These are phyloP conservation scores for Pelodiscus sinensis DNA, from an alignment of 2,113 vertebrate genomes.

Conservation along the genomic window DNA sequence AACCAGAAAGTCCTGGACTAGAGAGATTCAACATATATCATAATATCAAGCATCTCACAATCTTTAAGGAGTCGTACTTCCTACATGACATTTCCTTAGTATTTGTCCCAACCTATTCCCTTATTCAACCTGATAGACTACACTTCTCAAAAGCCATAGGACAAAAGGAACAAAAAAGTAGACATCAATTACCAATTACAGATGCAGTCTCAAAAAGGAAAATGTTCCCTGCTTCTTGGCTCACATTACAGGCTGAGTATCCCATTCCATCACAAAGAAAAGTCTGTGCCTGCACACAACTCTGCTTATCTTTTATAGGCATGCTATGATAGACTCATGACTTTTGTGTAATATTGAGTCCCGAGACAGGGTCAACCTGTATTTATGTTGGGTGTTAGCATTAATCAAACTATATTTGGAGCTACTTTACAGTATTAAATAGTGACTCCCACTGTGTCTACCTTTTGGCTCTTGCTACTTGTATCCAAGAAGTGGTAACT, in stretches of 20 bases:
- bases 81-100: no score
- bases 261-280: background rate
- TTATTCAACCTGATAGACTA: no score
- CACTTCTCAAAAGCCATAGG: no score
- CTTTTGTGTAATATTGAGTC: background rate
- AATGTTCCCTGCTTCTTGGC: no score
- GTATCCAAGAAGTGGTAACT: background rate
- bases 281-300: background rate
- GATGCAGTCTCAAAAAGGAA: no score
- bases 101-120: no score
- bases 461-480: constrained; percentile 11
- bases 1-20: no score
- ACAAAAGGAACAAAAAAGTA: no score
- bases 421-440: background rate
- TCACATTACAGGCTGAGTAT: no score
- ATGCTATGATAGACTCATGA: background rate
- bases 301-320: background rate
- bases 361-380: background rate
- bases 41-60: background rate
- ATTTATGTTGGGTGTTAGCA: background rate
- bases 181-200: no score
- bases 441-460: background rate
- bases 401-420: background rate
- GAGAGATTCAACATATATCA: no score
- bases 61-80: background rate